Evolutionary conservation across 2,797 vertebrate species (phyloP), one percentile per base, ranked within the genome.

Genomic region (Harpagifer antarcticus): DNA sequence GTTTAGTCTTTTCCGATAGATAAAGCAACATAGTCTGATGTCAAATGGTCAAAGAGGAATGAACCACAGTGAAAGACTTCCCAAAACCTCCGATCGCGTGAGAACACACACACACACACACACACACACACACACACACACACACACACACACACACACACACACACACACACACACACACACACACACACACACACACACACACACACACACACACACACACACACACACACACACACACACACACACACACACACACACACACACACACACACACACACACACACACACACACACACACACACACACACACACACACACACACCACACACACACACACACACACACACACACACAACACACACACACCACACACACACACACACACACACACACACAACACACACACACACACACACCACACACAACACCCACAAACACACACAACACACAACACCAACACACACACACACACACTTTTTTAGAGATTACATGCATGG

Each of bases 401-500:
- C 27, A 5, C 27, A 27, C 27, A 27, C 27, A 27, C 27, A 27
- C 27, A 27, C 27, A 27, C 27, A 27, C 27, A 27, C 53, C n/a
- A 52, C 61, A 13, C 50, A 43, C 70, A 55, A 43, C 42, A 20
- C 53, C 61, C 12, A 40, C 33, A 68, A 45, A n/a, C 45, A 14
- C 45, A n/a, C 55, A 33, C 65, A 48, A 56, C 50, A 57, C 47
- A 56, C 40, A 33, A 14, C 45, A n/a, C 55, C 33, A 65, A 48
- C 56, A 60, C 50, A 57, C 47, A 56, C 40, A 33, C 49, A 72
- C 55, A 82, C 50, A 52, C 61, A 13, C 50, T 43, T 70, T 76
- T 78, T 87, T 67, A 74, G 56, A 72, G 72, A 88, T 88, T 78
- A 78, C 70, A 88, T 60, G 91, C 91, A 85, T 89, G 86, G 75